Evolutionary conservation across 2,888 invertebrate species (phyloP), one percentile per base, ranked within the genome.

Genomic region (Girardia tigrina): DNA sequence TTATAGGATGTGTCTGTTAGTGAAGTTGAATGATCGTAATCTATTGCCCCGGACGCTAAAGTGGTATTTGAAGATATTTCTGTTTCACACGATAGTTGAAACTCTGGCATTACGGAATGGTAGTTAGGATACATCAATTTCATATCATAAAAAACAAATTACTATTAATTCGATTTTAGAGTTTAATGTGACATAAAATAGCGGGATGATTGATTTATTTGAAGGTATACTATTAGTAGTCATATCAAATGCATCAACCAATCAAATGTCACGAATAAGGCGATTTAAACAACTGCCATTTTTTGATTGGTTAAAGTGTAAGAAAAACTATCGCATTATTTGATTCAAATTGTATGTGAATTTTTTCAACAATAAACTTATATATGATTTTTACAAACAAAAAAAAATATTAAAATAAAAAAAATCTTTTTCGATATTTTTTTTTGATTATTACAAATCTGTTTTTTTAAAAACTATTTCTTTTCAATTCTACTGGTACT

Each of bases 141-240:
- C 56, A 56, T 56, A 56, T 56, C 56, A 56, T 56, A 56, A 2
- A 56, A 56, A 56, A 20, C 56, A 56, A 4, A 56, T 8, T 16
- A 56, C n/a, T 8, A 56, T 56, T 56, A 56, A 56, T 56, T 56
- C 23, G 56, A 56, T 8, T 56, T 56, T 56, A 56, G 56, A 56
- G 4, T 56, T 56, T 56, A 56, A 56, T 56, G n/a, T 56, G n/a
- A 56, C 56, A 56, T 56, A 56, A 56, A 56, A 56, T 56, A 56
- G 56, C 56, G 56, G 56, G n/a, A 56, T 56, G 56, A 56, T 56
- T 56, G 56, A 56, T 56, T 56, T 56, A 56, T 56, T 56, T 56
- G 20, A 12, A 56, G 56, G 56, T 56, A 23, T 56, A 56, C 23
- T 56, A 56, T 56, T 56, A 56, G 56, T n/a, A 56, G 56, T n/a